Conservation (phyloP, 2,888 invertebrate genomes). For the Agriotes lineatus region DNA sequence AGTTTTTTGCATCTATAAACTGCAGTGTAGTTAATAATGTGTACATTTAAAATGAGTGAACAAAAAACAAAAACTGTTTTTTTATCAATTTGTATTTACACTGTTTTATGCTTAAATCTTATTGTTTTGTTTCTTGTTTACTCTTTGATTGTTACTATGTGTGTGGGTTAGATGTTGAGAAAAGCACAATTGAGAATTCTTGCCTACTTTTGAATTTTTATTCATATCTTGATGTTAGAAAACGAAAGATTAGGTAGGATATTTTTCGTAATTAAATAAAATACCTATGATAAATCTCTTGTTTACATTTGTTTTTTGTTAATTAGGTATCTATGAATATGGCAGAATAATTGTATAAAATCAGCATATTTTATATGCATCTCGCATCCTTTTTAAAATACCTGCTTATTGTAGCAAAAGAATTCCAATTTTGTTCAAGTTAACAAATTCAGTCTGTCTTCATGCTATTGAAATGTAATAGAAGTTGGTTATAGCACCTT, state of each 20-base stretch:
- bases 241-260: constrained; percentile 60
- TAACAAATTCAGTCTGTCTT: too few relatives aligned
- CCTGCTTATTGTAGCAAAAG: too few relatives aligned
- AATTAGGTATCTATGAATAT: too few relatives aligned
- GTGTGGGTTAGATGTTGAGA: constrained; percentile 49
- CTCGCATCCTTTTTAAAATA: too few relatives aligned
- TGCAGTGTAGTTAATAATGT: constrained; percentile 36
- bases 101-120: constrained; percentile 22
- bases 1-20: constrained; percentile 35
- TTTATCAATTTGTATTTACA: constrained; percentile 30
- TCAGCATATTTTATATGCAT: background rate
- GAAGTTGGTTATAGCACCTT: too few relatives aligned
- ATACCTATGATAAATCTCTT: constrained; percentile 35
- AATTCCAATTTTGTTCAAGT: too few relatives aligned
- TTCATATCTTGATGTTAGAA: constrained; percentile 51
- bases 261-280: constrained; percentile 65
- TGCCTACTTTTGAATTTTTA: constrained; percentile 48
- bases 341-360: too few relatives aligned
- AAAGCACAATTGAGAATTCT: constrained; percentile 47
- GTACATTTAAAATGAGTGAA: constrained; percentile 39
- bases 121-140: constrained; percentile 42
- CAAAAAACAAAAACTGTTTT: constrained; percentile 36
- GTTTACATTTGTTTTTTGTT: too few relatives aligned
- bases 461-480: too few relatives aligned
- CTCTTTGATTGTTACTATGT: constrained; percentile 42